Base-by-base conservation (phyloP, 2,113 vertebrate genomes). In the Ochotona princeps region DNA sequence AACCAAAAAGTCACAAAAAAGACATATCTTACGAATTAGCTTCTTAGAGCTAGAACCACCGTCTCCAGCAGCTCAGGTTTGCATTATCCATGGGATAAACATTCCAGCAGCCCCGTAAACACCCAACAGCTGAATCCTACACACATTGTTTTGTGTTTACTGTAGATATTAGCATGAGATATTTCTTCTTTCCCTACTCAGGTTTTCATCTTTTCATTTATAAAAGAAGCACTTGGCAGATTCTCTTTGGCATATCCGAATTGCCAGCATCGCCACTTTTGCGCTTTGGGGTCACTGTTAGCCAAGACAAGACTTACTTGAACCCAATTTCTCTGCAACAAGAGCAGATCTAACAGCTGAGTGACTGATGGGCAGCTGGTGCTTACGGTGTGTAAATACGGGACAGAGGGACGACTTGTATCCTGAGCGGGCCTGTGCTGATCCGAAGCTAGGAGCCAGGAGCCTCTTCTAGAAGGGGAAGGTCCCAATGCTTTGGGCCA, bases 91-190 rank as follows among this genome's bases (percentile, higher is more conserved):
- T 13, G 61, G 65, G 65, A 26, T 35, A 7, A 1, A 7, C 17
- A 8, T 44, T 3, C 75, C 26, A 69, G 9, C 44, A 51, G 14
- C 9, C 9, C 38, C 18, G 14, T 12, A 14, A 10, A 21, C 9
- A 23, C 10, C n/a, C 35, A 23, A 20, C 9, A 35, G 28, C 38
- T 28, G 17, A 26, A 49, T 8, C 57, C 72, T 66, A 21, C 26
- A n/a, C 30, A n/a, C 23, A 78, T 47, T 1, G 21, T 44, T 49
- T 32, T n/a, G 2, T 35, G 65, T 21, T 35, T 49, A 21, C 47
- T 2, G 0, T 17, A 54, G 69, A 44, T 28, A 49, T 11, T 23
- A 35, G 30, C 7, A 6, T 13, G 21, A 2, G 13, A 3, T n/a
- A 25, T 60, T 8, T 72, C 54, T 81, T 35, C 23, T 38, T 35